These are phyloP conservation scores for Cephus sareptanus DNA, from an alignment of 2,888 invertebrate genomes.

Conservation along the genomic window DNA sequence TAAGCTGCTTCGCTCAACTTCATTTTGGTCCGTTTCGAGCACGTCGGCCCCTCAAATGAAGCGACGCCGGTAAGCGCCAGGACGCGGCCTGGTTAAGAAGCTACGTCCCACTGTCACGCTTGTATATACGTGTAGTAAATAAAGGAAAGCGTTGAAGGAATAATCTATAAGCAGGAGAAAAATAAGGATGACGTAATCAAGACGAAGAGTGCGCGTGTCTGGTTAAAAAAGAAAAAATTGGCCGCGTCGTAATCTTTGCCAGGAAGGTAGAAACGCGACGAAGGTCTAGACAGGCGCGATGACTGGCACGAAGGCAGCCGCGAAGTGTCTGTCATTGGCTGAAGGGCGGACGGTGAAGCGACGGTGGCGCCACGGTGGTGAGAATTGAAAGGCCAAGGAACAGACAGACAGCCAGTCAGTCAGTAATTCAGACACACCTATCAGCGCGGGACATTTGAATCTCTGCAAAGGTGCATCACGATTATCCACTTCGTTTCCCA, in stretches of 20 bases:
- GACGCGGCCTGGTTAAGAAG: neutral
- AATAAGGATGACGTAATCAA: neutral
- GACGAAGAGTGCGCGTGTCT: neutral
- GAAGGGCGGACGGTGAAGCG: neutral
- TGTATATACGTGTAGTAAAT: neutral
- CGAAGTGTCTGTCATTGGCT: neutral
- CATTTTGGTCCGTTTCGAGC: constrained; percentile 32
- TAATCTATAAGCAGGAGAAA: neutral
- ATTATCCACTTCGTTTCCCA: neutral
- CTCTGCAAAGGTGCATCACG: neutral
- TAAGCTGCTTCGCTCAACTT: constrained; percentile 50
- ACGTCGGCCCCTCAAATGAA: neutral
- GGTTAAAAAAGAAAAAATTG: neutral
- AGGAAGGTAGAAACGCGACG: constrained; percentile 1
- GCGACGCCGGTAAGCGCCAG: neutral
- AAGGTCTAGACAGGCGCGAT: constrained; percentile 3
- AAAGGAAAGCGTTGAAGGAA: neutral
- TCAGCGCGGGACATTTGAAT: constrained; percentile 1
- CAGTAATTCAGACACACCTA: neutral
- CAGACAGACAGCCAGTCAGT: neutral
- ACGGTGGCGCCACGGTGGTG: neutral
- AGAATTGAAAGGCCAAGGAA: neutral
- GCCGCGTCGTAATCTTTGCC: constrained; percentile 4
- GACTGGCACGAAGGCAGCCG: constrained; percentile 6
- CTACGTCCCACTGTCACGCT: neutral